Evolutionary conservation across 2,888 invertebrate species (phyloP).

Genomic region (Smittia aterrima): DNA sequence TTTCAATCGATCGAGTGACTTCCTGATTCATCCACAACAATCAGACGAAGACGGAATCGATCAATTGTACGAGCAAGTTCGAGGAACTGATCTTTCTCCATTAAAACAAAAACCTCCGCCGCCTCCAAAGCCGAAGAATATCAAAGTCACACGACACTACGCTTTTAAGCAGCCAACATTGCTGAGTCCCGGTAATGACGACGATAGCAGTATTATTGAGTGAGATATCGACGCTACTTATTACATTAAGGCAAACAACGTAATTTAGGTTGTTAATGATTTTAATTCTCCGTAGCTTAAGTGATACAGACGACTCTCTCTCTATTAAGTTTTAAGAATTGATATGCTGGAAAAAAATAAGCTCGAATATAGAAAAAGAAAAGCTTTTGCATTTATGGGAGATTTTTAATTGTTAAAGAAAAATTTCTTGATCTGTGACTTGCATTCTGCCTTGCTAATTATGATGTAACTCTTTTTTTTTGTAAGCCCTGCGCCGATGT

Average conservation of each 20-base stretch:
- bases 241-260: neutral
- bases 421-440: neutral
- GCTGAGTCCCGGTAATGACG: neutral
- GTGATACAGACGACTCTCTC: neutral
- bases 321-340: constrained; percentile 5
- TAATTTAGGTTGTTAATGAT: too few species aligned
- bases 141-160: constrained; percentile 29
- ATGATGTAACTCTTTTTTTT: neutral
- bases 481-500: neutral
- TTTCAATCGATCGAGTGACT: constrained; percentile 45
- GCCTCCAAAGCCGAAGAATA: constrained; percentile 27
- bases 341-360: neutral
- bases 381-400: neutral
- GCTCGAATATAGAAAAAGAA: constrained; percentile 1
- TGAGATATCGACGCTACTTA: neutral
- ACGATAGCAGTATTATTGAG: constrained; percentile 30
- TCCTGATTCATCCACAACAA: constrained; percentile 42
- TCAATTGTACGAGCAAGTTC: constrained; percentile 69
- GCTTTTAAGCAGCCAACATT: constrained; percentile 5
- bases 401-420: neutral
- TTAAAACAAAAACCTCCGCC: neutral
- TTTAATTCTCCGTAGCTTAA: too few species aligned
- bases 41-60: constrained; percentile 55
- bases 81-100: constrained; percentile 49
- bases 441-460: neutral